These are phyloP conservation scores for Hipposideros larvatus DNA, from an alignment of 2,797 vertebrate genomes.

Conservation along the genomic window DNA sequence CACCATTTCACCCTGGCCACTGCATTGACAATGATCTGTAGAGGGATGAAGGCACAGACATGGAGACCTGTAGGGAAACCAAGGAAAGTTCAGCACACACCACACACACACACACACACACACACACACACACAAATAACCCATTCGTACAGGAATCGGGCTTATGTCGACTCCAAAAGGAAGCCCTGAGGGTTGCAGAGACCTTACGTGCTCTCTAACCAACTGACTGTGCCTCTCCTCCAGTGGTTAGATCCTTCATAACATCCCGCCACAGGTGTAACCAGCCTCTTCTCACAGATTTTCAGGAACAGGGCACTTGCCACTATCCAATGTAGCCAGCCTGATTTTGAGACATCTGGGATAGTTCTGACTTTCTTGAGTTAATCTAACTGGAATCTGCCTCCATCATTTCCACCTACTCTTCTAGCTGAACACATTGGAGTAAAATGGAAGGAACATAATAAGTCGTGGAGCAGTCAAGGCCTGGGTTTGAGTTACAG, in stretches of 20 bases:
- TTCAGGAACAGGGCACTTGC: not conserved
- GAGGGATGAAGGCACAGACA: not conserved
- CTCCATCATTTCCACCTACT: not conserved
- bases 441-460: not conserved
- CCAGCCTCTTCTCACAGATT: not conserved
- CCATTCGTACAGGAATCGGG: not conserved
- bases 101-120: rapidly evolving
- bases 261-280: not conserved
- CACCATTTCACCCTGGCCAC: not conserved
- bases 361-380: not conserved
- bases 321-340: not conserved
- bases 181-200: not conserved
- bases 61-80: not conserved
- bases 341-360: not conserved
- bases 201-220: not conserved
- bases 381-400: not conserved
- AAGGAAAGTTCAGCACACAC: no score
- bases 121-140: not conserved
- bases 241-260: not conserved
- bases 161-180: not conserved
- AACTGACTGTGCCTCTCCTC: not conserved
- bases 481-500: not conserved
- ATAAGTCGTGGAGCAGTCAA: not conserved
- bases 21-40: not conserved
- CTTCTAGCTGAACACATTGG: not conserved